Evolutionary conservation across 1,140 invertebrate genomes (phyloP).

Genomic region (Aphidius gifuensis): DNA sequence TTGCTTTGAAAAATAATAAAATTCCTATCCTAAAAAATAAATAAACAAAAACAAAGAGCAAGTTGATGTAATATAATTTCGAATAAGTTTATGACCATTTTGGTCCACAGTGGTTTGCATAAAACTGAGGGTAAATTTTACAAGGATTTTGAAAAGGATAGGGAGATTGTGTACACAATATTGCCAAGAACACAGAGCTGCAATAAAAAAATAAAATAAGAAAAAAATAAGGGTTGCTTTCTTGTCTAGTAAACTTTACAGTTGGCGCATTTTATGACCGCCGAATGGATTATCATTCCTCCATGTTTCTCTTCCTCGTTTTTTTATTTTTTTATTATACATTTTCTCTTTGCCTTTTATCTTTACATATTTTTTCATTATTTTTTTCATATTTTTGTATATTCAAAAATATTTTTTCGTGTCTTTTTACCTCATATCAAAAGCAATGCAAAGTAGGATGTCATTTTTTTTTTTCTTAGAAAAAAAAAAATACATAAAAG

Average conservation of each 20-base stretch:
- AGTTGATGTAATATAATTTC: conserved; percentile 55
- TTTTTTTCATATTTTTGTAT: not conserved
- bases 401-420: conserved; percentile 9
- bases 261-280: conserved; percentile 49
- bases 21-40: too few species aligned
- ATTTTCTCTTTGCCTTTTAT: not conserved
- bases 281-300: conserved; percentile 54
- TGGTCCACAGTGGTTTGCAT: conserved; percentile 53
- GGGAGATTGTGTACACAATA: conserved; percentile 16
- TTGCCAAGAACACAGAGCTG: conserved; percentile 16
- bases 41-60: conserved; percentile 25
- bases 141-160: not conserved
- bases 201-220: conserved; percentile 30
- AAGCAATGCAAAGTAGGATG: conserved; percentile 42
- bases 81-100: conserved; percentile 56
- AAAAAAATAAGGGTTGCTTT: conserved; percentile 44
- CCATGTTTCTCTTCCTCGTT: conserved; percentile 25
- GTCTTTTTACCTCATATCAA: conserved; percentile 22
- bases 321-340: conserved; percentile 18
- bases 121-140: conserved; percentile 53
- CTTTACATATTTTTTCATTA: not conserved
- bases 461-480: not conserved
- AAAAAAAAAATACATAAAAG: too few species aligned
- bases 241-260: conserved; percentile 56
- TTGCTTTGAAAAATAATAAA: too few species aligned